Evolutionary conservation across 2,797 vertebrate species (phyloP).

Genomic region (Gymnocypris eckloni): DNA sequence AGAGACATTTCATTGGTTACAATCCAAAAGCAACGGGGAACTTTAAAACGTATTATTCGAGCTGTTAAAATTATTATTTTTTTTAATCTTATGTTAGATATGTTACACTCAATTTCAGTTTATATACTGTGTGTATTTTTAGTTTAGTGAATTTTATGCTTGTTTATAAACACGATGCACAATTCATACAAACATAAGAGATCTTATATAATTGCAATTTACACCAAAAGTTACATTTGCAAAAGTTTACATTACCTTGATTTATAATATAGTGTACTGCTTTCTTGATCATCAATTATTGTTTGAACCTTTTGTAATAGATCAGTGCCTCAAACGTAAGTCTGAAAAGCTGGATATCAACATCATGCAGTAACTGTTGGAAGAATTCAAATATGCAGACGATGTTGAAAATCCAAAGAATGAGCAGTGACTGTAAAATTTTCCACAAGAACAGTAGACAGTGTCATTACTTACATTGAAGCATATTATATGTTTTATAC

Average conservation of each 20-base stretch:
- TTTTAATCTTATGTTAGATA: background rate
- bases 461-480: background rate
- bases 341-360: background rate
- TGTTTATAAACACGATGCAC: background rate
- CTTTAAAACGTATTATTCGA: slow-evolving; percentile 97
- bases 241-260: background rate
- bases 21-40: slow-evolving; percentile 99
- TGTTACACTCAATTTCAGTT: background rate
- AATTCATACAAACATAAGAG: background rate
- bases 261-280: background rate
- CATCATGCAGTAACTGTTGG: background rate
- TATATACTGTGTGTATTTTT: background rate
- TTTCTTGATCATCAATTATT: background rate
- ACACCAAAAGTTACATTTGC: background rate
- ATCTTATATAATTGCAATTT: background rate
- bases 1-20: slow-evolving; percentile 99
- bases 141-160: background rate
- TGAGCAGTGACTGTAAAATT: background rate
- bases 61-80: slow-evolving; percentile 86
- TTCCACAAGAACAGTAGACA: background rate
- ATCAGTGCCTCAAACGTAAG: background rate
- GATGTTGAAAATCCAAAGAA: background rate
- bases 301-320: background rate
- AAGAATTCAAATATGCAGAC: background rate
- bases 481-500: no score